Evolutionary conservation across 2,888 invertebrate genomes (phyloP), one percentile per base, ranked within the genome.

Genomic region (Lapara coniferarum): DNA sequence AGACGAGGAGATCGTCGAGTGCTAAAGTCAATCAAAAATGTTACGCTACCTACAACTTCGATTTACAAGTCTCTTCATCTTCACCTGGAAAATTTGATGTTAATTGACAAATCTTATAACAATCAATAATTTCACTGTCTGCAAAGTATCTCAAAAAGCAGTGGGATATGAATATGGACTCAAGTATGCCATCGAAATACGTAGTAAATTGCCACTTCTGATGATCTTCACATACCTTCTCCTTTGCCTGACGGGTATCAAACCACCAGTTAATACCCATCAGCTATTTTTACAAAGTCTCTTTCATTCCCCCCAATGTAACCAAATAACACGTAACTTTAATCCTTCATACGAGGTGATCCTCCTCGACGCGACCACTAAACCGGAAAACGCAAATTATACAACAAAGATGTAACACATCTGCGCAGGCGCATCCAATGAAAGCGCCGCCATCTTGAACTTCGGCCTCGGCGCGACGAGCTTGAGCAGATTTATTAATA

Each of bases 341-440:
- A 46, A 59, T 63, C 63, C 46, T 57, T 37, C 25, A 19, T 19
- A 49, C 46, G 46, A 46, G 63, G 63, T 63, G 63, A 63, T 63
- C 46, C 49, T 63, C 46, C 49, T 89, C 88, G 92, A 92, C 92
- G 89, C 86, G 84, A 84, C 81, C 92, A 91, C 73, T 91, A 89
- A 89, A 89, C 92, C 91, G 92, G 93, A 92, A 93, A 89, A 88
- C 90, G 90, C 91, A 89, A 92, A 92, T 92, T 91, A 88, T 86
- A 89, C 92, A 93, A 93, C 93, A 93, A 93, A 93, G 91, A 89
- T 84, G 85, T 87, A 86, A 90, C 90, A 91, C 92, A 93, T 92
- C 93, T 93, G 93, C 91, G 86, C 83, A 73, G 71, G 82, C 83
- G 83, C 85, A 84, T 81, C 79, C 79, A 80, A 78, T 74, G 66